Evolutionary conservation across 2,113 vertebrate genomes (phyloP).

Genomic region (Chaetodon auriga): DNA sequence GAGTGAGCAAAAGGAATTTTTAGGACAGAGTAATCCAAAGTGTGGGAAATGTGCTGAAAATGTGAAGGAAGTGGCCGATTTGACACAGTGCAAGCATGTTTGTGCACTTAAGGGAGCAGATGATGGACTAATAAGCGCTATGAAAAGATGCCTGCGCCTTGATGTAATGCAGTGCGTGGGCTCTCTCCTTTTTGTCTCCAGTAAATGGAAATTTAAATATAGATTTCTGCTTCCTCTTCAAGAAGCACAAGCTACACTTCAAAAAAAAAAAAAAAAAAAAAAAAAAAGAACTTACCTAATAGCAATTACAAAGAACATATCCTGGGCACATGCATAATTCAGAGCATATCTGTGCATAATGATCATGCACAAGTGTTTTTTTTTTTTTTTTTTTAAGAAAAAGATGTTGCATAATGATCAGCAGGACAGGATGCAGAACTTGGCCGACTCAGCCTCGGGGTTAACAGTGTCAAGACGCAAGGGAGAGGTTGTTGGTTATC

Average conservation of each 20-base stretch:
- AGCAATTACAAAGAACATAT: slow-evolving; percentile 49
- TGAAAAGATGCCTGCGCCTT: slow-evolving; percentile 36
- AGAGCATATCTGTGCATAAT: slow-evolving; percentile 39
- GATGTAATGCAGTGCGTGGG: slow-evolving; percentile 43
- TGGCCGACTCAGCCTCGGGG: slow-evolving; percentile 9
- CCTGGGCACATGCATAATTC: slow-evolving; percentile 52
- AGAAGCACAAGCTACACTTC: slow-evolving; percentile 45
- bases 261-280: slow-evolving; percentile 21
- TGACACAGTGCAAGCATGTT: not conserved
- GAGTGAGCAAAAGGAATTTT: not conserved
- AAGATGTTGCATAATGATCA: slow-evolving; percentile 21
- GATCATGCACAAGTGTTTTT: not conserved
- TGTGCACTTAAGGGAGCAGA: not conserved
- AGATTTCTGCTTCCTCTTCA: slow-evolving; percentile 57
- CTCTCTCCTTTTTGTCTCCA: slow-evolving; percentile 48
- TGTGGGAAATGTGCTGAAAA: not conserved
- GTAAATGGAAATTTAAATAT: slow-evolving; percentile 72
- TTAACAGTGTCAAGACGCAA: slow-evolving; percentile 19
- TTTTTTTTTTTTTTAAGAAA: not conserved
- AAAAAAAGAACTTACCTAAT: slow-evolving; percentile 38
- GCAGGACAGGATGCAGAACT: slow-evolving; percentile 47
- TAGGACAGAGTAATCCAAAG: not conserved
- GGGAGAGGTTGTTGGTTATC: slow-evolving; percentile 38
- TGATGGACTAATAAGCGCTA: slow-evolving; percentile 8
- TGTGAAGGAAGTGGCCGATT: not conserved